Percentiles rank a stretch among this genome's conserved stretches.
Conservation (phyloP, 2,113 vertebrate genomes). For the Odontesthes bonariensis region DNA sequence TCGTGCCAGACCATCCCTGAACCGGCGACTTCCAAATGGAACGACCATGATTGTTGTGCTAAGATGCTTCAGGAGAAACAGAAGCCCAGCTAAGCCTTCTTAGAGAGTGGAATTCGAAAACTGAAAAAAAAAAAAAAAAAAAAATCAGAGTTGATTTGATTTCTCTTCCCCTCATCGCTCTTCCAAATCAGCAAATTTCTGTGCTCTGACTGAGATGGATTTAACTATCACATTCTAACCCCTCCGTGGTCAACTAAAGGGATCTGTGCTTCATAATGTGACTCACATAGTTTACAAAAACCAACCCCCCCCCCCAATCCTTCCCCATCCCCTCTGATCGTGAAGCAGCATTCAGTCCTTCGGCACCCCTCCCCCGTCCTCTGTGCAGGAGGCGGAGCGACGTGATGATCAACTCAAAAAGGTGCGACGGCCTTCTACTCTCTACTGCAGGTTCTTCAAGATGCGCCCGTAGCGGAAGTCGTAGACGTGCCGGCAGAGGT, state of each 20-base stretch:
- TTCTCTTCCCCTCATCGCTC: slow-evolving; percentile 15
- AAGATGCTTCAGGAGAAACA: slow-evolving; percentile 49
- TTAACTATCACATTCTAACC: slow-evolving; percentile 22
- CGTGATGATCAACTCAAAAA: slow-evolving; percentile 26
- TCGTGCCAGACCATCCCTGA: slow-evolving; percentile 44
- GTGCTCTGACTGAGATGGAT: slow-evolving; percentile 44
- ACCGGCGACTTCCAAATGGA: slow-evolving; percentile 62
- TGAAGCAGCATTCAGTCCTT: slow-evolving; percentile 30
- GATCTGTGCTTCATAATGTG: slow-evolving; percentile 71
- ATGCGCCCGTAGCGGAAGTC: slow-evolving; percentile 98
- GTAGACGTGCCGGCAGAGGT: slow-evolving; percentile 98
- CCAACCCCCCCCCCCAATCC: neutral
- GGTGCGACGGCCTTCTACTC: neutral
- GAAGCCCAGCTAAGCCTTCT: slow-evolving; percentile 37
- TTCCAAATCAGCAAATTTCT: neutral
- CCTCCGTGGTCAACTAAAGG: slow-evolving; percentile 62
- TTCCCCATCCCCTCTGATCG: neutral
- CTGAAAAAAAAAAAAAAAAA: too few species aligned
- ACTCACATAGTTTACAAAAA: slow-evolving; percentile 15
- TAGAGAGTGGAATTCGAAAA: neutral
- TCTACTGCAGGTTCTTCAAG: slow-evolving; percentile 97
- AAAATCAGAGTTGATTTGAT: slow-evolving; percentile 7
- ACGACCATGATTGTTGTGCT: slow-evolving; percentile 70
- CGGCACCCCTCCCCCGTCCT: slow-evolving; percentile 6
- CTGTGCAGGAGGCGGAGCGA: slow-evolving; percentile 13